phyloP scores from a whole-genome alignment of 1,140 invertebrate genomes.

The Bilobella aurantiaca region DNA sequence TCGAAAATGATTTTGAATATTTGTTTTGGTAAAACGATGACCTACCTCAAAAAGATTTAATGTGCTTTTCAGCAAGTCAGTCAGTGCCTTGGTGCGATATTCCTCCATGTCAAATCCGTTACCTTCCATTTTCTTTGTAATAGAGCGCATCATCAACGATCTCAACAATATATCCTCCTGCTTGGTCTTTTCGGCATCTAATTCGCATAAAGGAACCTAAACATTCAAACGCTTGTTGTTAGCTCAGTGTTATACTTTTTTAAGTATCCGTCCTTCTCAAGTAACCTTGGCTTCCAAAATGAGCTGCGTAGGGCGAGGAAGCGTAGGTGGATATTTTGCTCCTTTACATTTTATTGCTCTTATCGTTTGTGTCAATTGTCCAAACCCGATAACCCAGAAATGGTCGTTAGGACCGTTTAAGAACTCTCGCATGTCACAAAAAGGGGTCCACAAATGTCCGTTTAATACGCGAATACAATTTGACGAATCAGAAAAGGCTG shows the following conservation, averaged over 20 bases:
- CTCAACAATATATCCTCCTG: slow-evolving; percentile 66
- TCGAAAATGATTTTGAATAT: no score
- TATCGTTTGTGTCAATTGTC: slow-evolving; percentile 62
- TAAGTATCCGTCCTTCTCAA: no score
- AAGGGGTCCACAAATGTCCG: slow-evolving; percentile 56
- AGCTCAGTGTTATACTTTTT: no score
- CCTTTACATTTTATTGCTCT: slow-evolving; percentile 79
- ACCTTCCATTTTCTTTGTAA: slow-evolving; percentile 26
- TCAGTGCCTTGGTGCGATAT: slow-evolving; percentile 49
- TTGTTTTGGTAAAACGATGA: no score
- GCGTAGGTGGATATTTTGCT: slow-evolving; percentile 68
- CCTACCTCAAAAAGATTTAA: slow-evolving; percentile 63
- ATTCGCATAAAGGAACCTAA: slow-evolving; percentile 72
- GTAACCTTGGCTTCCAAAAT: slow-evolving; percentile 58
- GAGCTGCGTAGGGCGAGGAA: slow-evolving; percentile 67
- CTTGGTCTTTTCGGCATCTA: slow-evolving; percentile 64
- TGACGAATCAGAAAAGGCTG: slow-evolving; percentile 54
- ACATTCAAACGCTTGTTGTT: no score
- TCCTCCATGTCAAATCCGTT: slow-evolving; percentile 39
- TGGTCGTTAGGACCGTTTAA: slow-evolving; percentile 56
- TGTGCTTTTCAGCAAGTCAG: slow-evolving; percentile 59
- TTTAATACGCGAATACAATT: slow-evolving; percentile 57
- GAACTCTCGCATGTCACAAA: slow-evolving; percentile 55
- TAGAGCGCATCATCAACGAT: slow-evolving; percentile 37
- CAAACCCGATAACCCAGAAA: slow-evolving; percentile 67